Percentiles rank a stretch among this genome's conserved stretches.
Evolutionary conservation across 2,888 invertebrate species (phyloP).

Genomic region (Pherbina coryleti): DNA sequence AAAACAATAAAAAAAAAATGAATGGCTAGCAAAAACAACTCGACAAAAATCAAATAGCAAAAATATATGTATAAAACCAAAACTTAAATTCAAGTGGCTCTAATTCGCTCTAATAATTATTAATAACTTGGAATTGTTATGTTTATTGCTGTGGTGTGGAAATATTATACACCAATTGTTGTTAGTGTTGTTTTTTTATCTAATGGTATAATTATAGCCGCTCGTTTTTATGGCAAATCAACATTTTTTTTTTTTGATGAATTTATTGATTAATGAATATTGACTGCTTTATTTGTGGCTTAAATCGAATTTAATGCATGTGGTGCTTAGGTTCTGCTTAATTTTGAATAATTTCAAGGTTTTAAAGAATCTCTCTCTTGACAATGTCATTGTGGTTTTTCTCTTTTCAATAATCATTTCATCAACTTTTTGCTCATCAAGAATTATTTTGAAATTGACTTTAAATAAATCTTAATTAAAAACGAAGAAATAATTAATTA

Average conservation of each 20-base stretch:
- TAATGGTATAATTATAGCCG: not conserved
- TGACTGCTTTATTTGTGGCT: too few species aligned
- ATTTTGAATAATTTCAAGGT: too few species aligned
- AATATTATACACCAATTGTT: not conserved
- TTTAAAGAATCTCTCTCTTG: too few species aligned
- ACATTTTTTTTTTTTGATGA: too few species aligned
- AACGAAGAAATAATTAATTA: not conserved
- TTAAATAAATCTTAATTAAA: not conserved
- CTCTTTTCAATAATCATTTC: not conserved
- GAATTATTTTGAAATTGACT: not conserved
- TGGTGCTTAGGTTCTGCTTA: too few species aligned
- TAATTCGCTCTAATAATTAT: constrained; percentile 40
- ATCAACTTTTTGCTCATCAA: not conserved
- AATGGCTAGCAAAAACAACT: too few species aligned
- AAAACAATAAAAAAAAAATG: not conserved
- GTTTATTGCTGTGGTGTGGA: too few species aligned
- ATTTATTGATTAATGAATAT: too few species aligned
- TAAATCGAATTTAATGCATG: too few species aligned
- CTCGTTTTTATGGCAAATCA: not conserved
- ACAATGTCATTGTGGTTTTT: too few species aligned
- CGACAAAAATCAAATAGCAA: not conserved
- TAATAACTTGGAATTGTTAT: constrained; percentile 13
- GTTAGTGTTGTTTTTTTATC: not conserved
- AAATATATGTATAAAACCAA: constrained; percentile 8
- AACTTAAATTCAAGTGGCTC: not conserved